These are phyloP conservation scores for Anabas testudineus DNA, from an alignment of 2,797 vertebrate genomes.

Conservation along the genomic window DNA sequence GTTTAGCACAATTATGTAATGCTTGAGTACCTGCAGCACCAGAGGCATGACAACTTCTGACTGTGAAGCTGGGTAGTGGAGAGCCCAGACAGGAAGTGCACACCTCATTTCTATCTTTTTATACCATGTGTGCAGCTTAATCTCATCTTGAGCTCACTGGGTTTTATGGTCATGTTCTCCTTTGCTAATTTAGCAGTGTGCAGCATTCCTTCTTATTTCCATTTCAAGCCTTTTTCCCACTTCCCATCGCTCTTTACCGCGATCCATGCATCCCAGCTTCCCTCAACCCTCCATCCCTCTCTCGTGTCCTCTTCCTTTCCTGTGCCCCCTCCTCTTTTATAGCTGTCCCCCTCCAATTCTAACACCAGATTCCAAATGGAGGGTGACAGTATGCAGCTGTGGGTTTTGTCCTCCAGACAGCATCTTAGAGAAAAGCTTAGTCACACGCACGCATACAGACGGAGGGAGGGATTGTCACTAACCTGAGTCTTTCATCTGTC, in stretches of 20 bases:
- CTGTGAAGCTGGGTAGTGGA: constrained; percentile 54
- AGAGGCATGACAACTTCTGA: constrained; percentile 70
- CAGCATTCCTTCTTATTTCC: constrained; percentile 12
- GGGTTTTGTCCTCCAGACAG: constrained; percentile 69
- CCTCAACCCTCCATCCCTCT: background rate
- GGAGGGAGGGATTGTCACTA: constrained; percentile 46
- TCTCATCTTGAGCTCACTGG: constrained; percentile 20
- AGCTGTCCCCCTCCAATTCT: constrained; percentile 16
- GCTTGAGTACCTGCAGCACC: constrained; percentile 79
- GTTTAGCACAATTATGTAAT: constrained; percentile 78
- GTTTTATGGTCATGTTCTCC: constrained; percentile 18
- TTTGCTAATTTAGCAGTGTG: constrained; percentile 39
- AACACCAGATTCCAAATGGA: constrained; percentile 66
- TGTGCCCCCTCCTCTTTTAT: constrained; percentile 5
- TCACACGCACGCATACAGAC: constrained; percentile 23
- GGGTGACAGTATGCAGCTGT: constrained; percentile 75
- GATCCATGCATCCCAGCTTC: constrained; percentile 10
- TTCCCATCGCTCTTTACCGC: constrained; percentile 8
- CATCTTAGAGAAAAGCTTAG: constrained; percentile 66
- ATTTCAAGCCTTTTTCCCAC: constrained; percentile 15
- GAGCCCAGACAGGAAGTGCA: constrained; percentile 54
- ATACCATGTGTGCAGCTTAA: constrained; percentile 43
- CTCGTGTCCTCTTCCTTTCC: background rate
- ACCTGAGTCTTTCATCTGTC: constrained; percentile 69
- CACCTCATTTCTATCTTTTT: constrained; percentile 48